phyloP scores from a whole-genome alignment of 2,888 invertebrate species.

The Cosmorhoe ocellata region DNA sequence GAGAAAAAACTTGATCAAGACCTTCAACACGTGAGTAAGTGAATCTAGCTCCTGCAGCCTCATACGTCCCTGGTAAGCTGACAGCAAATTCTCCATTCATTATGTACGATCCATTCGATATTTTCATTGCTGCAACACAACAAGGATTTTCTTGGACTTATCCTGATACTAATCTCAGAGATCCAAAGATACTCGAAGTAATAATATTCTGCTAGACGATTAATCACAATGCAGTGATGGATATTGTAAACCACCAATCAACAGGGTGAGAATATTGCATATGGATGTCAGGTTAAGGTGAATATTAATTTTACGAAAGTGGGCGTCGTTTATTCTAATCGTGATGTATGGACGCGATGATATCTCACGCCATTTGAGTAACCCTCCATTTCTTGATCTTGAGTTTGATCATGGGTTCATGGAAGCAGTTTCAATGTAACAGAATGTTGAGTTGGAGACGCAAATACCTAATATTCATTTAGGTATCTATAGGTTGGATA shows the following conservation, averaged over 20 bases:
- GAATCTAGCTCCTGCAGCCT: slow-evolving; percentile 90
- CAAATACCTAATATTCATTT: too few relatives aligned
- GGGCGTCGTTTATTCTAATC: slow-evolving; percentile 52
- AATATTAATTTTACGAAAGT: slow-evolving; percentile 54
- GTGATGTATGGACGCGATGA: slow-evolving; percentile 54
- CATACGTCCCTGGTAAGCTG: slow-evolving; percentile 88
- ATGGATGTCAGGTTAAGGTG: slow-evolving; percentile 49
- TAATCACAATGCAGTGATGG: slow-evolving; percentile 25
- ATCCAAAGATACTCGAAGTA: slow-evolving; percentile 20
- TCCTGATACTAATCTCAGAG: slow-evolving; percentile 19
- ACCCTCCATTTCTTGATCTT: background rate
- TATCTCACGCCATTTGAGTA: slow-evolving; percentile 9
- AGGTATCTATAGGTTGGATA: too few relatives aligned
- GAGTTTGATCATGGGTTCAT: too few relatives aligned
- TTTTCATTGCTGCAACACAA: slow-evolving; percentile 86
- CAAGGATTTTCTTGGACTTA: slow-evolving; percentile 7
- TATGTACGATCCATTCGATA: slow-evolving; percentile 88
- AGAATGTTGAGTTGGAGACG: too few relatives aligned
- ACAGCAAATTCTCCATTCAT: slow-evolving; percentile 92
- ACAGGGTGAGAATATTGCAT: slow-evolving; percentile 44
- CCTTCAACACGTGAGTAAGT: slow-evolving; percentile 88
- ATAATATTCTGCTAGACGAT: slow-evolving; percentile 24
- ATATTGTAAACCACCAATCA: slow-evolving; percentile 43
- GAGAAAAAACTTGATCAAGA: slow-evolving; percentile 88
- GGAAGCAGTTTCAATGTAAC: too few relatives aligned